Evolutionary conservation across 2,888 invertebrate genomes (phyloP).

Genomic region (Aphodius granarius): DNA sequence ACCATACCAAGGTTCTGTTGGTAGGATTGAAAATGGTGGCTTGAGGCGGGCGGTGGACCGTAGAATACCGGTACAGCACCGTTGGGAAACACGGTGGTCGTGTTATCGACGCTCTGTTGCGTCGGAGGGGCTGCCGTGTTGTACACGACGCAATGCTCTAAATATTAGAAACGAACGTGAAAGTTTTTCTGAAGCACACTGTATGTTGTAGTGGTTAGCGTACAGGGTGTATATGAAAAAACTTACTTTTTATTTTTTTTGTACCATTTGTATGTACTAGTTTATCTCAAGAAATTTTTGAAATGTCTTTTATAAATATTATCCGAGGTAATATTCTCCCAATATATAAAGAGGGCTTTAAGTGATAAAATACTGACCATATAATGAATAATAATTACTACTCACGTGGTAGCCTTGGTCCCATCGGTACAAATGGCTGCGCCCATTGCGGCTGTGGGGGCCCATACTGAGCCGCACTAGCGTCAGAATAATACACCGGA

Average conservation of each 20-base stretch:
- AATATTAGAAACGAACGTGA: too few species aligned
- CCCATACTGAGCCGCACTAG: background rate
- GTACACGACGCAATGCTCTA: background rate
- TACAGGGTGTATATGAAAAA: too few species aligned
- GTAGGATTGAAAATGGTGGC: background rate
- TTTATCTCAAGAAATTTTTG: too few species aligned
- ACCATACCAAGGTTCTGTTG: background rate
- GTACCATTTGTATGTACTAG: too few species aligned
- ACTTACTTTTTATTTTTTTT: too few species aligned
- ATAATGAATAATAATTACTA: too few species aligned
- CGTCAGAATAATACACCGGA: background rate
- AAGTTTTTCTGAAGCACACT: too few species aligned
- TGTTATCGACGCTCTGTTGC: background rate
- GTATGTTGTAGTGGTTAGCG: too few species aligned
- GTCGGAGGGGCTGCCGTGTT: background rate
- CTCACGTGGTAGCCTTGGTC: background rate
- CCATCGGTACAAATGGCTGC: background rate
- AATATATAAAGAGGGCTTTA: too few species aligned
- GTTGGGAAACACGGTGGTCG: background rate
- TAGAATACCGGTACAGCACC: background rate
- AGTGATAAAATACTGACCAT: too few species aligned
- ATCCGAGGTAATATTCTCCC: too few species aligned
- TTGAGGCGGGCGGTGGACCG: background rate
- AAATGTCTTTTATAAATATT: too few species aligned
- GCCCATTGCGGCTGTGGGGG: background rate